These are phyloP conservation scores for Eugnorisma glareosa DNA, from an alignment of 2,888 invertebrate genomes.

Conservation along the genomic window DNA sequence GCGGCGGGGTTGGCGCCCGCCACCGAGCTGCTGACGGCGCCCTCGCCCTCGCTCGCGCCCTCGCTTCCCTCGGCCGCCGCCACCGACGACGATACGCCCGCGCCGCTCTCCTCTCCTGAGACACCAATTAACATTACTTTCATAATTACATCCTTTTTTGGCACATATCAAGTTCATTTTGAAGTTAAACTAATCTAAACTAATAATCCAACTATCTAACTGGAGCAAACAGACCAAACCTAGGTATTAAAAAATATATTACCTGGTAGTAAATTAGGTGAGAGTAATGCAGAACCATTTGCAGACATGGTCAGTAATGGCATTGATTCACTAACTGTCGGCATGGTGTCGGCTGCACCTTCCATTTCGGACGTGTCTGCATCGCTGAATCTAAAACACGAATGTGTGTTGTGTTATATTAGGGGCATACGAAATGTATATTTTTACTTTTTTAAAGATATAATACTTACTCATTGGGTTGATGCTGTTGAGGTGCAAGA, in stretches of 20 bases:
- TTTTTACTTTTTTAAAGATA: background rate
- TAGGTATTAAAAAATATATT: conserved; percentile 24
- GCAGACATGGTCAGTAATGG: conserved; percentile 83
- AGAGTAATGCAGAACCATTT: conserved; percentile 84
- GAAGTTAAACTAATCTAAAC: background rate
- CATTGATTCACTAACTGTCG: conserved; percentile 85
- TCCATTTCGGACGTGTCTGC: conserved; percentile 89
- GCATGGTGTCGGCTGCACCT: conserved; percentile 85
- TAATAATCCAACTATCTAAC: background rate
- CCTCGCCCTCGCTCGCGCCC: conserved; percentile 73
- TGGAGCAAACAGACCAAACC: background rate
- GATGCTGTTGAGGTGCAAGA: conserved; percentile 81
- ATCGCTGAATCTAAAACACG: conserved; percentile 80
- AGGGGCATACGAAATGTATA: background rate
- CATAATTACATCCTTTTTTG: background rate
- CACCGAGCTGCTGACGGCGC: conserved; percentile 80
- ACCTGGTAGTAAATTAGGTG: conserved; percentile 83
- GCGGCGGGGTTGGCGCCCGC: conserved; percentile 77
- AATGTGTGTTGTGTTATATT: background rate
- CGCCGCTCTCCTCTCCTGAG: conserved; percentile 79
- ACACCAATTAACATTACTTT: background rate
- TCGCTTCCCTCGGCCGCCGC: conserved; percentile 69
- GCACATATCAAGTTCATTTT: background rate
- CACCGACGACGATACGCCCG: conserved; percentile 82
- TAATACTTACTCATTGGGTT: conserved; percentile 84